Evolutionary conservation across 2,113 vertebrate genomes (phyloP).

Genomic region (Rhineura floridana): DNA sequence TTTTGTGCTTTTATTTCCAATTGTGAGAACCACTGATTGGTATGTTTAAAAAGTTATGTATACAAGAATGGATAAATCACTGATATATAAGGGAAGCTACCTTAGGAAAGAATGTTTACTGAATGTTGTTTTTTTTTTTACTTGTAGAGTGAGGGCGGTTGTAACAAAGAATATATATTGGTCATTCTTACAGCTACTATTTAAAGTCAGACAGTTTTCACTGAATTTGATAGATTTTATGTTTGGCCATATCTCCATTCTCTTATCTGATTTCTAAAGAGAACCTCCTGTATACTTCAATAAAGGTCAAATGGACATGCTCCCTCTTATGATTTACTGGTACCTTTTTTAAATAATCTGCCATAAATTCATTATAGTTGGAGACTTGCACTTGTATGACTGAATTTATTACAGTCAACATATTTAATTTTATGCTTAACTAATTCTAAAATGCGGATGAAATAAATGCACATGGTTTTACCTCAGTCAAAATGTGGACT

Average conservation of each 20-base stretch:
- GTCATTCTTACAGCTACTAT: conserved; percentile 92
- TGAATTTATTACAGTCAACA: conserved; percentile 84
- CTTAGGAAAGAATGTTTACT: conserved; percentile 98
- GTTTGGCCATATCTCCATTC: conserved; percentile 87
- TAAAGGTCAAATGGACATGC: conserved; percentile 91
- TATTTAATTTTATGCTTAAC: conserved; percentile 84
- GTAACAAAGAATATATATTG: conserved; percentile 94
- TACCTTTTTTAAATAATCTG: conserved; percentile 89
- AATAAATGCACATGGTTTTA: conserved; percentile 91
- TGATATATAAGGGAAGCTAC: conserved; percentile 97
- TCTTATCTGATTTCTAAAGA: conserved; percentile 88
- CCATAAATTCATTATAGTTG: conserved; percentile 81
- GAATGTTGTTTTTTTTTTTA: conserved; percentile 91
- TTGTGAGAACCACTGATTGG: conserved; percentile 99
- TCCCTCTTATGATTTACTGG: conserved; percentile 89
- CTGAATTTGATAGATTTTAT: conserved; percentile 85
- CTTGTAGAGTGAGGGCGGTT: conserved; percentile 87
- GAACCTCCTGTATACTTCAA: conserved; percentile 90
- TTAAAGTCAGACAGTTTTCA: conserved; percentile 87
- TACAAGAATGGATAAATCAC: conserved; percentile 93
- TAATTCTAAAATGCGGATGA: conserved; percentile 83
- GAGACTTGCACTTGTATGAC: conserved; percentile 87
- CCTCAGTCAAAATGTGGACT: conserved; percentile 81
- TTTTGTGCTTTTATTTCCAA: conserved; percentile 98
- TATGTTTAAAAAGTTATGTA: conserved; percentile 99